Percentiles rank a stretch among this genome's conserved stretches.
Evolutionary conservation across 2,113 vertebrate species (phyloP).

Genomic region (Tonatia bakeri): DNA sequence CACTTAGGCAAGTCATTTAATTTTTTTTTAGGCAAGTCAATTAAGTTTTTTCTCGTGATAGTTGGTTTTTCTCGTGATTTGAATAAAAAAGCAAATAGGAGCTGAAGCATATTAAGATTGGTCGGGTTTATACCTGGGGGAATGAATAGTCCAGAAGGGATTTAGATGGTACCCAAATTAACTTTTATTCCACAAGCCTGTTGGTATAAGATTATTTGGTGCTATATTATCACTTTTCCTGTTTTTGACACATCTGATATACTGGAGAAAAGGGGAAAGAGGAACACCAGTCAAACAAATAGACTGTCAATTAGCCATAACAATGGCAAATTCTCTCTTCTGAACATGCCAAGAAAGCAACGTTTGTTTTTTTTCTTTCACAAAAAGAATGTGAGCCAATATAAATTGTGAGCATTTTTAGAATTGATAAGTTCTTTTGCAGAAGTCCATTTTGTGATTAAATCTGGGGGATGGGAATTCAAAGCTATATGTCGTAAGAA

Average conservation of each 20-base stretch:
- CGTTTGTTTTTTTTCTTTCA: neutral
- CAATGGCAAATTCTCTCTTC: neutral
- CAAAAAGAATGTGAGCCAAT: neutral
- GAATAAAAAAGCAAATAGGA: conserved; percentile 24
- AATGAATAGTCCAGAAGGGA: neutral
- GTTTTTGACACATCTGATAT: neutral
- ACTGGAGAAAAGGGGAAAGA: neutral
- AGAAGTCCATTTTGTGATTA: neutral
- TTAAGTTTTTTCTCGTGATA: too few relatives aligned
- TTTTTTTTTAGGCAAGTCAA: too few relatives aligned
- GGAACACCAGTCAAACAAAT: neutral
- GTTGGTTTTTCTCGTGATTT: neutral
- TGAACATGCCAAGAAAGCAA: neutral
- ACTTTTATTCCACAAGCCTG: neutral
- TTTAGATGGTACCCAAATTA: neutral
- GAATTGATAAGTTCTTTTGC: neutral
- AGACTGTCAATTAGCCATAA: neutral
- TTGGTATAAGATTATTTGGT: conserved; percentile 20
- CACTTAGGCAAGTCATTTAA: conserved; percentile 8
- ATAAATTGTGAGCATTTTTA: neutral
- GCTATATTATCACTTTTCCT: neutral
- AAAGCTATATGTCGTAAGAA: neutral
- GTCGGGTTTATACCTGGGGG: neutral
- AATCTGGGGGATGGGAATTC: neutral
- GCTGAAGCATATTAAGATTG: neutral